Conservation (phyloP, 2,797 vertebrate species). For the Petrocephalus schoutedeni region DNA sequence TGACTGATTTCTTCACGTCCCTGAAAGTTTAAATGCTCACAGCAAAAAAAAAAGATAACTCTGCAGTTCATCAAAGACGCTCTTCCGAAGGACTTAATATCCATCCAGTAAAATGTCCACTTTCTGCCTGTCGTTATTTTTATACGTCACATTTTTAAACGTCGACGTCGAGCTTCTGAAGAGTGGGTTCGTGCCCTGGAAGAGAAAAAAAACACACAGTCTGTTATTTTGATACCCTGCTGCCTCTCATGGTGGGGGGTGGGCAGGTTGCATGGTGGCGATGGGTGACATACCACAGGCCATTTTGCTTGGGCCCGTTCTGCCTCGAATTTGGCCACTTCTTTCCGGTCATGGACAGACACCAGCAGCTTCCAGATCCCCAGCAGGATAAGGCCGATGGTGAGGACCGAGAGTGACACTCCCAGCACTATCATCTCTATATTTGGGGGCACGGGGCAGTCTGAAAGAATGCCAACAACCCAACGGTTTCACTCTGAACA, state of each 20-base stretch:
- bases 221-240: background rate
- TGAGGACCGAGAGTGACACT: slow-evolving; percentile 80
- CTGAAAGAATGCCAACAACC: slow-evolving; percentile 50
- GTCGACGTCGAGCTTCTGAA: slow-evolving; percentile 93
- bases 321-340: slow-evolving; percentile 94
- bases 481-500: background rate
- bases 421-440: slow-evolving; percentile 83
- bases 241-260: background rate
- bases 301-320: slow-evolving; percentile 89
- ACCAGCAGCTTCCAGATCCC: slow-evolving; percentile 90
- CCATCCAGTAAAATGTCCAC: slow-evolving; percentile 42
- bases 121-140: slow-evolving; percentile 70
- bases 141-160: slow-evolving; percentile 95
- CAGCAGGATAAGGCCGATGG: slow-evolving; percentile 79
- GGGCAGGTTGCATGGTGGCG: background rate
- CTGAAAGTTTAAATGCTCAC: slow-evolving; percentile 33
- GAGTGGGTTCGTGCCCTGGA: slow-evolving; percentile 89
- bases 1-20: slow-evolving; percentile 38
- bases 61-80: slow-evolving; percentile 22
- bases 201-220: slow-evolving; percentile 23
- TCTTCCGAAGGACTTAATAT: slow-evolving; percentile 14
- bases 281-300: slow-evolving; percentile 73
- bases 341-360: slow-evolving; percentile 88
- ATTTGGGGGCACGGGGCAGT: slow-evolving; percentile 78
- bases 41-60: slow-evolving; percentile 37